Conservation (phyloP, 2,797 vertebrate genomes). For the Chaetophractus vellerosus region DNA sequence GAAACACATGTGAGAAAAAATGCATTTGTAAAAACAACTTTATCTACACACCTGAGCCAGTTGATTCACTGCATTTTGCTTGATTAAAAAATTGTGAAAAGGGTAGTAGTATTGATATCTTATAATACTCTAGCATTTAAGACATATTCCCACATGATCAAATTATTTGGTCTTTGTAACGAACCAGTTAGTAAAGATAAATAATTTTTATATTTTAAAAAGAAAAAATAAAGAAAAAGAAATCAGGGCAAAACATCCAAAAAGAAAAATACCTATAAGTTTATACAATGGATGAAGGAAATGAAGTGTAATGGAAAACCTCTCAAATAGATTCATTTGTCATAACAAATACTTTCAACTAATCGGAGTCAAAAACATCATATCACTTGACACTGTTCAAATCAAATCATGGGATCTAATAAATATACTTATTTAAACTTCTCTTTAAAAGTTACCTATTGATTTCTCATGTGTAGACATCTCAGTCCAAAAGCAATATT, state of each 20-base stretch:
- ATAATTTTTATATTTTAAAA: conserved; percentile 26
- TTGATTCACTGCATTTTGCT: conserved; percentile 50
- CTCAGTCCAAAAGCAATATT: conserved; percentile 63
- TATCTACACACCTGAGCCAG: neutral
- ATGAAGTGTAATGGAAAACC: neutral
- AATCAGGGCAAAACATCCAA: neutral
- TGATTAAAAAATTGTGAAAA: conserved; percentile 59
- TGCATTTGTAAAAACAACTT: conserved; percentile 44
- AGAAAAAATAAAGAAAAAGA: neutral
- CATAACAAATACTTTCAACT: neutral
- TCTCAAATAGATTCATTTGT: conserved; percentile 43
- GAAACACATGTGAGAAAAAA: conserved; percentile 64
- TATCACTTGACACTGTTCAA: conserved; percentile 12
- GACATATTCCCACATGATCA: neutral
- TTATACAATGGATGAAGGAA: neutral
- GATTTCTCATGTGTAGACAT: conserved; percentile 31
- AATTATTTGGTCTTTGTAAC: conserved; percentile 9
- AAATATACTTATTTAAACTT: neutral
- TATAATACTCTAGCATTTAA: conserved; percentile 32
- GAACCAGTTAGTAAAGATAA: conserved; percentile 22
- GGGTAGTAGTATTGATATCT: neutral
- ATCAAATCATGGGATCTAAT: conserved; percentile 44
- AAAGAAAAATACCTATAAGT: neutral
- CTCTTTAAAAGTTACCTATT: neutral
- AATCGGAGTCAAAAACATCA: neutral